Percentiles rank a stretch among this genome's conserved stretches.
These are phyloP conservation scores for Heteronetta atricapilla DNA, from an alignment of 2,113 vertebrate genomes.

Conservation along the genomic window DNA sequence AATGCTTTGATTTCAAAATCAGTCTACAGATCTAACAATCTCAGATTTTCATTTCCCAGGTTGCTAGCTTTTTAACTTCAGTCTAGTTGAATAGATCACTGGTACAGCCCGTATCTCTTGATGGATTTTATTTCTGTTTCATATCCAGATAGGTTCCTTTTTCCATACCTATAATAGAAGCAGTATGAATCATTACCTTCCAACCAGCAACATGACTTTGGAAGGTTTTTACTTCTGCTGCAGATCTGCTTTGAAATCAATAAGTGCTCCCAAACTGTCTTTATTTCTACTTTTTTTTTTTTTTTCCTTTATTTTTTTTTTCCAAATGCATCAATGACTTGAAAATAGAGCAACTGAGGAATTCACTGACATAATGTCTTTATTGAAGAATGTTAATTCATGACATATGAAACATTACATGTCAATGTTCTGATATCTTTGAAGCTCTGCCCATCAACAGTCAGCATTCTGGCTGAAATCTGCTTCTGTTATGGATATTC, in stretches of 20 bases:
- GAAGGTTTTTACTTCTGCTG: not conserved
- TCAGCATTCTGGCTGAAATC: not conserved
- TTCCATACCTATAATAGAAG: not conserved
- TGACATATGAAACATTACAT: not conserved
- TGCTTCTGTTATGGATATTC: not conserved
- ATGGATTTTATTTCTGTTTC: conserved; percentile 17
- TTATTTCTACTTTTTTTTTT: rapidly evolving
- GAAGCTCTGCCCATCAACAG: not conserved
- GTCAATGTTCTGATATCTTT: not conserved
- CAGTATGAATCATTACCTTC: conserved; percentile 16
- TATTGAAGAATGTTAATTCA: not conserved
- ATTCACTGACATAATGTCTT: not conserved
- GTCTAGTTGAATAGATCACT: not conserved
- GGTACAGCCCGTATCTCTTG: not conserved
- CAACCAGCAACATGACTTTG: not conserved
- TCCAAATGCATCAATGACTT: not conserved
- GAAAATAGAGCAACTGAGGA: not conserved
- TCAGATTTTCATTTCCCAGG: not conserved
- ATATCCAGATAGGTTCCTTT: conserved; percentile 4
- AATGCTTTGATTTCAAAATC: not conserved
- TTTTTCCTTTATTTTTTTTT: too few species aligned
- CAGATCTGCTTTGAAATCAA: not conserved
- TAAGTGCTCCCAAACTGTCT: not conserved
- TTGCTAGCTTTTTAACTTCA: not conserved
- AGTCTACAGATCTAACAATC: not conserved